Base-by-base conservation (phyloP, 2,113 vertebrate species). In the Rhinopomastus cyanomelas region DNA sequence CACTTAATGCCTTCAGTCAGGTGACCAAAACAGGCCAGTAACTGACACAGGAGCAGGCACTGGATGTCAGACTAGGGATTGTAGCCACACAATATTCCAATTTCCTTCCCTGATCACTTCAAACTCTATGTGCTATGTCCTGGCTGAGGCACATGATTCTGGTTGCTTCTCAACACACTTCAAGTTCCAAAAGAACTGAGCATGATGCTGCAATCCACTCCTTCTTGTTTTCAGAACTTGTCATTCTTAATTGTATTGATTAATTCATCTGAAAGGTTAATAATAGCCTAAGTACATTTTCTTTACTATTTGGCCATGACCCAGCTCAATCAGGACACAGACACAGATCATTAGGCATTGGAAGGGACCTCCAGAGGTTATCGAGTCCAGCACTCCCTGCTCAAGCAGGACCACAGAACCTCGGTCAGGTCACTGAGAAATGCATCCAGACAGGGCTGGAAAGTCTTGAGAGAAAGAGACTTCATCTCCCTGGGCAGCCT, bases 11-110 rank as follows among this genome's bases (percentile, higher is more conserved):
- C 72, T 87, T 60, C 60, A 88, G 76, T 96, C 92, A 95, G 92
- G 80, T 96, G 94, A 96, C 74, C 81, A 74, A 67, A 92, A 89
- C 81, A 96, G 78, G 93, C 66, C 87, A 95, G 81, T 87, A 93
- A 96, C 92, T 94, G 91, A 92, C 85, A 88, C 82, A 62, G 89
- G 74, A 94, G 82, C 77, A 91, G 84, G 71, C 74, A 74, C 42
- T 88, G 89, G 81, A 87, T 86, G 88, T 89, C 88, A 93, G 75
- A 75, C n/a, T 81, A 81, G 22, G 86, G 64, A 91, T 90, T 87
- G 92, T 3, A 95, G 73, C 75, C 91, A 82, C 77, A 65, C 59
- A 91, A 73, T 61, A 87, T 75, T 82, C 73, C 74, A 86, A 71
- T 83, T 93, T 92, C 89, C 88, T 88, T 55, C 87, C 60, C 79